A percentile compares a stretch with the other conserved stretches of the same genome.
These are phyloP conservation scores for Neoitamus cyanurus DNA, from an alignment of 2,888 invertebrate genomes.

Conservation along the genomic window DNA sequence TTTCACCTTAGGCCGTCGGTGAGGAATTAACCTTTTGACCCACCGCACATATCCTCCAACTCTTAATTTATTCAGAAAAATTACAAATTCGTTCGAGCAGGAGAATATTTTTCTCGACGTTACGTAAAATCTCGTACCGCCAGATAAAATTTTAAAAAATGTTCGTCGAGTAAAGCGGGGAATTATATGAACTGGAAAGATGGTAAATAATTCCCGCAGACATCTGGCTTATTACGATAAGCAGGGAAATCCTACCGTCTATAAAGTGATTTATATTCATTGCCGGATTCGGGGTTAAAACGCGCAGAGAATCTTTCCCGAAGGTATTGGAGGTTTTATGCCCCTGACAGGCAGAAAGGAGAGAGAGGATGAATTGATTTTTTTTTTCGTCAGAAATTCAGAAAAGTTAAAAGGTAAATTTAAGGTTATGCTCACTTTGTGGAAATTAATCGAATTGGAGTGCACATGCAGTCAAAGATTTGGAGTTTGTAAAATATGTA, in stretches of 20 bases:
- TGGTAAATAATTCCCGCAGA: constrained; percentile 5
- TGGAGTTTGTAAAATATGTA: neutral
- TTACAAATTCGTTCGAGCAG: neutral
- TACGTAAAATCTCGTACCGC: neutral
- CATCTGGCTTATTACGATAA: constrained; percentile 5
- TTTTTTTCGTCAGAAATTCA: neutral
- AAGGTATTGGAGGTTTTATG: constrained; percentile 1
- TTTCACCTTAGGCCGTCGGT: too few relatives aligned
- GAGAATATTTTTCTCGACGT: neutral
- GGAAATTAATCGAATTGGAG: neutral
- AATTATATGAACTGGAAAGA: constrained; percentile 1
- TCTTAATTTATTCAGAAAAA: neutral
- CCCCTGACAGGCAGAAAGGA: neutral
- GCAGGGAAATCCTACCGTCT: neutral
- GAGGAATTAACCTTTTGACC: too few relatives aligned
- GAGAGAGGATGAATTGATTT: neutral
- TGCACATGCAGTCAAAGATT: neutral
- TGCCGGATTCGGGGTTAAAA: constrained; percentile 1
- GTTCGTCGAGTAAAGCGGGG: neutral
- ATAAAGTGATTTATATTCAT: constrained; percentile 4
- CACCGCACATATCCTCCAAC: neutral
- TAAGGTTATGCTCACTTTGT: neutral
- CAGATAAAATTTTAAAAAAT: neutral
- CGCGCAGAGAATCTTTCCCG: neutral
- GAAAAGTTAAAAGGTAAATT: neutral